Percentiles rank a stretch among this genome's conserved stretches.
phyloP scores from a whole-genome alignment of 1,140 invertebrate genomes.

The Cephus cinctus region DNA sequence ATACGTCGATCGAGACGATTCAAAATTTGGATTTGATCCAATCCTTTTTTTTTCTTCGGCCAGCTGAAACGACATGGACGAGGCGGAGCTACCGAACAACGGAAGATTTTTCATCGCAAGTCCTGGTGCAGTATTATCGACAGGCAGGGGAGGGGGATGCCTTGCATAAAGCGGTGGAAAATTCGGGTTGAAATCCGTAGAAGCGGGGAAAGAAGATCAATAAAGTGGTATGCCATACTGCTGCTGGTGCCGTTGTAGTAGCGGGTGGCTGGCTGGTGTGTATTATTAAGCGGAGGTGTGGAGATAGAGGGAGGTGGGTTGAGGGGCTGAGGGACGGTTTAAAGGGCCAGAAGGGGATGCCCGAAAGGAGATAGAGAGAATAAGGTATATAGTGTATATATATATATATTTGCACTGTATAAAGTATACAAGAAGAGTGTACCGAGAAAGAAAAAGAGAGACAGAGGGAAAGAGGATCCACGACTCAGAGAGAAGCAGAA shows the following conservation, averaged over 20 bases:
- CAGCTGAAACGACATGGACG: too few species aligned
- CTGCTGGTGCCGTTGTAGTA: constrained; percentile 36
- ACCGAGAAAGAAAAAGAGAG: constrained; percentile 23
- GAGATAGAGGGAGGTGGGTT: constrained; percentile 15
- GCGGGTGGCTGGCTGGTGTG: constrained; percentile 39
- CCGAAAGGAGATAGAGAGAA: constrained; percentile 13
- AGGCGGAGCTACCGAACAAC: too few species aligned
- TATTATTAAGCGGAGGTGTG: constrained; percentile 50
- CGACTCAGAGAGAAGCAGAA: constrained; percentile 13
- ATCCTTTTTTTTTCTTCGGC: too few species aligned
- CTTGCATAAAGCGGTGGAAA: constrained; percentile 49
- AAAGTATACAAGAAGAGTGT: background rate
- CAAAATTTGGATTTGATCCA: too few species aligned
- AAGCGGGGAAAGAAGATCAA: constrained; percentile 51
- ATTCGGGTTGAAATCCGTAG: constrained; percentile 49
- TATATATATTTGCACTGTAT: too few species aligned
- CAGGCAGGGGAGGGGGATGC: constrained; percentile 36
- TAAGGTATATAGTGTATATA: background rate
- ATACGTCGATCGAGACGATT: too few species aligned
- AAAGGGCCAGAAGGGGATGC: constrained; percentile 3
- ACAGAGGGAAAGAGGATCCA: constrained; percentile 15
- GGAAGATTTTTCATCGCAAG: too few species aligned
- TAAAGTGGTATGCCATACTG: constrained; percentile 49
- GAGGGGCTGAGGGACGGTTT: background rate
- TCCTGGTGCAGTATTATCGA: too few species aligned